Base-by-base conservation (phyloP, 2,113 vertebrate genomes). In the Dromiciops gliroides region DNA sequence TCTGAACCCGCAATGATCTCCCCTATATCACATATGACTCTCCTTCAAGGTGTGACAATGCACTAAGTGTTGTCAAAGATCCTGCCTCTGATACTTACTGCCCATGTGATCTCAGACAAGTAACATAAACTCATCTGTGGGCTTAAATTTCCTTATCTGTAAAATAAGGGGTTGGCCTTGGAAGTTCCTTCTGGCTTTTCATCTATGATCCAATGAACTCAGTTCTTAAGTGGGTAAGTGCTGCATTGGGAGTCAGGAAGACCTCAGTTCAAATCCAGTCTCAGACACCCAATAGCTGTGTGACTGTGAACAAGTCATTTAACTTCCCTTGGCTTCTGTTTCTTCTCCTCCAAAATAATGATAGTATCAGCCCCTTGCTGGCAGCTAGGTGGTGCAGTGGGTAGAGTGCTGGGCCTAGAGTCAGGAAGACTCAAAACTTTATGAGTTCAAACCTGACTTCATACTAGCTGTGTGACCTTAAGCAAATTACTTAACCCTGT, bases 81-180 rank as follows among this genome's bases (percentile, higher is more conserved):
- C n/a, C 56, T 83, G 19, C 16, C n/a, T 44, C 37, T 28, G 48
- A 48, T 50, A 51, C 49, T 95, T 90, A 97, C 90, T 88, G n/a
- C 50, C 51, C 51, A 9, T 67, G 90, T 94, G 50, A 94, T 22
- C 92, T 91, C 96, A 92, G 37, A 44, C 7, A 90, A 90, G 50
- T 96, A 96, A 95, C 90, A 14, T 25, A 51, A 91, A 93, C 49
- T 92, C 50, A 83, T 47, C 31, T 95, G 88, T 94, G 92, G 50
- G 92, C 92, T 48, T 93, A 92, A 88, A 19, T 95, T 93, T 95
- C 47, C 48, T 97, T 22, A 49, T 14, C 44, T 95, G 24, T 92
- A 95, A 89, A 51, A 83, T 44, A 16, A 83, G 67, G 19, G n/a
- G 6, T 44, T 83, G n/a, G 9, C 1, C 19, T 83, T 23, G 6